Evolutionary conservation across 2,113 vertebrate genomes (phyloP), one percentile per base, ranked within the genome.

Genomic region (Emydocephalus ijimae): DNA sequence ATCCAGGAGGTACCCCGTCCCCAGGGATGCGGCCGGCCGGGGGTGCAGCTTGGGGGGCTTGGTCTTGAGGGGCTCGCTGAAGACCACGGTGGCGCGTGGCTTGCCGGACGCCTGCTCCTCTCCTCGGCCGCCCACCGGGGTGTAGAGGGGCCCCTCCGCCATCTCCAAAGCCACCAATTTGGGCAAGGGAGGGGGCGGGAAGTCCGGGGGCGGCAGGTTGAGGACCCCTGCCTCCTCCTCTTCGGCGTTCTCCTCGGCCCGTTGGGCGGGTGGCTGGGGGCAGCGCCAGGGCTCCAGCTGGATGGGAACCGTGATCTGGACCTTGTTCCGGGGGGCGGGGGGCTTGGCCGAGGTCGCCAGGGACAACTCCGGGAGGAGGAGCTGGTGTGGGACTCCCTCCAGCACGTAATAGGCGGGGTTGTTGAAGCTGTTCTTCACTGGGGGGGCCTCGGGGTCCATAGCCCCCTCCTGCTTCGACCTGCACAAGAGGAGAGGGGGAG

Each of bases 401-500:
- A 99, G 97, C 92, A 99, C 99, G 55, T 99, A 99, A 97, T 99
- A 99, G 18, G 99, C 99, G 0, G 99, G 99, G 94, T 99, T 99
- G 94, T 99, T 99, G 98, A 99, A 99, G 97, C 99, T 99, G 98
- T 99, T 99, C 96, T 99, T 99, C 95, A 97, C 94, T 0, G 97
- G 95, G 8, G 97, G 96, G 0, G 96, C 96, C 20, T 98, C 98
- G 0, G 94, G 95, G 1, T 99, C 99, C 3, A 96, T 59, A 39
- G 96, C 94, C 1, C 57, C 94, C 39, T 99, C 99, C 74, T 91
- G 97, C 95, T 98, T 99, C n/a, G 96, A 94, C 95, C 99, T 99
- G 95, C 0, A 12, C 86, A 91, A 97, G 43, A 74, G 24, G 50
- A 14, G n/a, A 21, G 3, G 91, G 14, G 5, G 2, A 7, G n/a